Evolutionary conservation across 2,888 invertebrate genomes (phyloP).

Genomic region (Drosophila tanythrix): DNA sequence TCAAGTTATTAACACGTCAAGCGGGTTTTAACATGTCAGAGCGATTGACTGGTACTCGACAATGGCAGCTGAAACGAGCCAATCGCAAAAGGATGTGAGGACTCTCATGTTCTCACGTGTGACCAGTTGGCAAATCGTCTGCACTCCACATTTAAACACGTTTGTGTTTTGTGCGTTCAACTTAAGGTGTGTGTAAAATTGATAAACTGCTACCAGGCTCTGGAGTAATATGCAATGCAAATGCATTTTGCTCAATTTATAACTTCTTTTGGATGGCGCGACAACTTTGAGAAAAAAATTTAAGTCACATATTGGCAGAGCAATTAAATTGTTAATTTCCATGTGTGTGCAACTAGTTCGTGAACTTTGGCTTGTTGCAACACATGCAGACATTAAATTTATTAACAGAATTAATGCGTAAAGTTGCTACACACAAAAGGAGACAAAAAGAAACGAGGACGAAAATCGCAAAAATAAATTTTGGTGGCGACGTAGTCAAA

Average conservation of each 20-base stretch:
- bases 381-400: constrained; percentile 70
- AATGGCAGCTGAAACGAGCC: constrained; percentile 27
- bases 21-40: constrained; percentile 45
- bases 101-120: not conserved
- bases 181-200: constrained; percentile 17
- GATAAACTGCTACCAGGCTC: constrained; percentile 20
- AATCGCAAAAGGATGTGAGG: constrained; percentile 7
- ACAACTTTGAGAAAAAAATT: constrained; percentile 25
- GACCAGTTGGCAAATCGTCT: not conserved
- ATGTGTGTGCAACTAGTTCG: constrained; percentile 59
- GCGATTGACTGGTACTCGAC: constrained; percentile 50
- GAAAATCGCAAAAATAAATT: constrained; percentile 50
- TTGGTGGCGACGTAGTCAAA: constrained; percentile 40
- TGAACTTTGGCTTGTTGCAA: constrained; percentile 51
- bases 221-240: constrained; percentile 63
- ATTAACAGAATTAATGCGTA: constrained; percentile 77
- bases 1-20: constrained; percentile 62
- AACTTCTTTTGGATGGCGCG: constrained; percentile 7
- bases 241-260: constrained; percentile 44
- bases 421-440: constrained; percentile 53
- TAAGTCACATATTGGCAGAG: constrained; percentile 61
- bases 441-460: constrained; percentile 34
- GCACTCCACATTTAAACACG: not conserved
- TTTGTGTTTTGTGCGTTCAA: not conserved
- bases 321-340: constrained; percentile 78